phyloP scores from a whole-genome alignment of 2,888 invertebrate species.

The Drosophila yooni region DNA sequence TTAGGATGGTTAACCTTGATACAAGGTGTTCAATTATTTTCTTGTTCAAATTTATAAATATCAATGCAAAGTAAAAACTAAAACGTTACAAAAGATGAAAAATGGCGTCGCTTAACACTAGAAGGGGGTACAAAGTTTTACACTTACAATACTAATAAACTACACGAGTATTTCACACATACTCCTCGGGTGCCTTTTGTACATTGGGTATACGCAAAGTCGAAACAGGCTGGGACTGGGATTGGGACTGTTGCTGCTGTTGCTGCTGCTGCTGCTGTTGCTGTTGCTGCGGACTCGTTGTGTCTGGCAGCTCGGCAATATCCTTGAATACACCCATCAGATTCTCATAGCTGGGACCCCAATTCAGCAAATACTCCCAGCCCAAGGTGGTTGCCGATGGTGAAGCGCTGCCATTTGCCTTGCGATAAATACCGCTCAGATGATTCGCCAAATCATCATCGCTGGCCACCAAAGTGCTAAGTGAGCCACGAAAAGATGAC shows the following conservation, averaged over 20 bases:
- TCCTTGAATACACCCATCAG: constrained; percentile 98
- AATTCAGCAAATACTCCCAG: constrained; percentile 97
- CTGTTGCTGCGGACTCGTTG: constrained; percentile 90
- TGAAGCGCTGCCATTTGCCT: constrained; percentile 89
- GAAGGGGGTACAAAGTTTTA: constrained; percentile 37
- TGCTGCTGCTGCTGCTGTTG: constrained; percentile 90
- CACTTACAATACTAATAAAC: constrained; percentile 43
- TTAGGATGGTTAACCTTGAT: constrained; percentile 83
- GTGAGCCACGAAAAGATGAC: constrained; percentile 96
- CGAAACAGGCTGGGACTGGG: constrained; percentile 59
- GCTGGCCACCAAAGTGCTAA: constrained; percentile 96
- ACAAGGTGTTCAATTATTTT: constrained; percentile 81
- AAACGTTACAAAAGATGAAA: constrained; percentile 65
- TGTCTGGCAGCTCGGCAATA: constrained; percentile 96
- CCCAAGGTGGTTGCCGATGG: constrained; percentile 92
- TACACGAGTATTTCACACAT: constrained; percentile 87
- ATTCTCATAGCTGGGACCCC: constrained; percentile 98
- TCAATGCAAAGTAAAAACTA: constrained; percentile 35
- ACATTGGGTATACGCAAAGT: constrained; percentile 92
- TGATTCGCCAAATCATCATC: constrained; percentile 95
- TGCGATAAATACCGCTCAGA: constrained; percentile 92
- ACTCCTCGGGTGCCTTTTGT: constrained; percentile 95
- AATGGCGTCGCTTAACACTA: constrained; percentile 71
- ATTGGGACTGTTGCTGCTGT: constrained; percentile 86
- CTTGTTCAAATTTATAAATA: constrained; percentile 35